These are phyloP conservation scores for Agrypnia vestita DNA, from an alignment of 1,140 invertebrate genomes.

Conservation along the genomic window DNA sequence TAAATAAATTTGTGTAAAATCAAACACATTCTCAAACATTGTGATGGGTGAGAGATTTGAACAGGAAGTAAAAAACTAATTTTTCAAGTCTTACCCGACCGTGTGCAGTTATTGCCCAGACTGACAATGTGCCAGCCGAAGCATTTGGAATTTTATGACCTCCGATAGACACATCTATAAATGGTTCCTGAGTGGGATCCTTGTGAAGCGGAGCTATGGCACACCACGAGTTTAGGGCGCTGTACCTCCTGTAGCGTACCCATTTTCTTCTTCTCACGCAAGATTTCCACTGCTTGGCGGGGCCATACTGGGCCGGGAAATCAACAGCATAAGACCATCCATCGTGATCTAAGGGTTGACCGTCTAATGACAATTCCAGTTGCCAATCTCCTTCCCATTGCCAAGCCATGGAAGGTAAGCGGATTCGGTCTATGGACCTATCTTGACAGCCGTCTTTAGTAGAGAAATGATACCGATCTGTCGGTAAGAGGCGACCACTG, in stretches of 20 bases:
- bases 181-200: conserved; percentile 87
- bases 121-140: conserved; percentile 80
- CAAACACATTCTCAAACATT: too few species aligned
- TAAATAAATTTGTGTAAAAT: too few species aligned
- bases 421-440: conserved; percentile 84
- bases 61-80: neutral
- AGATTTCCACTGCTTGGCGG: conserved; percentile 91
- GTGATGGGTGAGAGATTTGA: neutral
- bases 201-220: conserved; percentile 90
- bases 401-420: conserved; percentile 93
- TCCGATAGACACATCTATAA: conserved; percentile 87
- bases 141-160: conserved; percentile 87
- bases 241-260: conserved; percentile 89
- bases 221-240: conserved; percentile 93
- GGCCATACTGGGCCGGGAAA: conserved; percentile 89
- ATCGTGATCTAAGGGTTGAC: conserved; percentile 89
- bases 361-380: conserved; percentile 89
- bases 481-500: conserved; percentile 85
- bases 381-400: conserved; percentile 96
- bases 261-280: conserved; percentile 92
- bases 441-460: conserved; percentile 86
- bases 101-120: conserved; percentile 93
- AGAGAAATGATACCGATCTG: conserved; percentile 89
- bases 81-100: conserved; percentile 77
- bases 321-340: conserved; percentile 96